A percentile compares a stretch with the other conserved stretches of the same genome.
Evolutionary conservation across 2,113 vertebrate genomes (phyloP).

Genomic region (Myanophis thanlyinensis): DNA sequence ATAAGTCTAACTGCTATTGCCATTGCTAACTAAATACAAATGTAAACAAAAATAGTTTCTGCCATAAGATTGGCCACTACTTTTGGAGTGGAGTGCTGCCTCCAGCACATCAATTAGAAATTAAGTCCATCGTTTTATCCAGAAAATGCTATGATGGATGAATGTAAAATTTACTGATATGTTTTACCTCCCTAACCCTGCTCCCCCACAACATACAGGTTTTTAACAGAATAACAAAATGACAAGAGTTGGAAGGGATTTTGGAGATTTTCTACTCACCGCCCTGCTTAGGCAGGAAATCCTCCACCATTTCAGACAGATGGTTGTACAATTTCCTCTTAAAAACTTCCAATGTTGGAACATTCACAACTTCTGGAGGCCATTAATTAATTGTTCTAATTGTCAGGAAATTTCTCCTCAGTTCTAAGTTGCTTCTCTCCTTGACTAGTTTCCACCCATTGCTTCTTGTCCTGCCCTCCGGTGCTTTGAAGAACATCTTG

Average conservation of each 20-base stretch:
- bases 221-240: neutral
- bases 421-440: neutral
- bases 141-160: neutral
- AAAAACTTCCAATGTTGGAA: neutral
- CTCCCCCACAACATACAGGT: neutral
- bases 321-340: neutral
- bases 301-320: no score
- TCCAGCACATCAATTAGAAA: neutral
- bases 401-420: neutral
- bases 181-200: neutral
- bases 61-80: neutral
- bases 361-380: neutral
- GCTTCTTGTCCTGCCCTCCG: no score
- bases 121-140: neutral
- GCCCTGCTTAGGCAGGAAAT: neutral
- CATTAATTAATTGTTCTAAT: neutral
- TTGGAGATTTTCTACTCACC: neutral
- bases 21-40: neutral
- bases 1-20: neutral
- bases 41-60: neutral
- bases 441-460: neutral
- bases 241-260: neutral
- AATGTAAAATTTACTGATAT: neutral
- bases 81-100: neutral
- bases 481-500: no score